Percentiles rank a stretch among this genome's conserved stretches.
These are phyloP conservation scores for Corydoras sp. DNA, from an alignment of 2,113 vertebrate species.

Conservation along the genomic window DNA sequence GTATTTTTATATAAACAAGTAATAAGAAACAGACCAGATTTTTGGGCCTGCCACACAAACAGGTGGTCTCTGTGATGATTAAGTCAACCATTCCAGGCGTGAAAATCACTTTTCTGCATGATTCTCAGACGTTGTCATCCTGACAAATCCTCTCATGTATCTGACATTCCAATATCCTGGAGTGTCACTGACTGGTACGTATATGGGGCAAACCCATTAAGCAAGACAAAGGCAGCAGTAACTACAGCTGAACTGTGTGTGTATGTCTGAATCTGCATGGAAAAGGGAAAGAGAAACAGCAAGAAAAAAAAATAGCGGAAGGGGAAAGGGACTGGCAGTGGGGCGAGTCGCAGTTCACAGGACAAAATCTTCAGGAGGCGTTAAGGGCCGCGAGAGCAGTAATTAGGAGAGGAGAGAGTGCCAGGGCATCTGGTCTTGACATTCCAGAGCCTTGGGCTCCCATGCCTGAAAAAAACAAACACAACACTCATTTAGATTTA, in stretches of 20 bases:
- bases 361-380: slow-evolving; percentile 48
- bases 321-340: not conserved
- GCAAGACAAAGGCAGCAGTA: slow-evolving; percentile 12
- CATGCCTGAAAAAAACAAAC: slow-evolving; percentile 71
- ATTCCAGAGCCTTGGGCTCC: slow-evolving; percentile 78
- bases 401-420: slow-evolving; percentile 57
- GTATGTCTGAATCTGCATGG: not conserved
- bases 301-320: not conserved
- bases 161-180: slow-evolving; percentile 24
- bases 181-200: slow-evolving; percentile 4
- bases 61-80: slow-evolving; percentile 46
- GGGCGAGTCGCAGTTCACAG: not conserved
- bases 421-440: slow-evolving; percentile 42
- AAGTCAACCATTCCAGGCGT: slow-evolving; percentile 50
- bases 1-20: not conserved
- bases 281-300: not conserved
- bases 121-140: slow-evolving; percentile 29
- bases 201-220: slow-evolving; percentile 25
- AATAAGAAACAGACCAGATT: not conserved
- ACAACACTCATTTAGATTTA: slow-evolving; percentile 17
- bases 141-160: slow-evolving; percentile 22
- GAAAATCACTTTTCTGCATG: slow-evolving; percentile 36
- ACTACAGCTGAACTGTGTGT: slow-evolving; percentile 10
- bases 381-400: slow-evolving; percentile 51
- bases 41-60: slow-evolving; percentile 30